phyloP scores from a whole-genome alignment of 2,888 invertebrate genomes.

The Tricholauxania praeusta region DNA sequence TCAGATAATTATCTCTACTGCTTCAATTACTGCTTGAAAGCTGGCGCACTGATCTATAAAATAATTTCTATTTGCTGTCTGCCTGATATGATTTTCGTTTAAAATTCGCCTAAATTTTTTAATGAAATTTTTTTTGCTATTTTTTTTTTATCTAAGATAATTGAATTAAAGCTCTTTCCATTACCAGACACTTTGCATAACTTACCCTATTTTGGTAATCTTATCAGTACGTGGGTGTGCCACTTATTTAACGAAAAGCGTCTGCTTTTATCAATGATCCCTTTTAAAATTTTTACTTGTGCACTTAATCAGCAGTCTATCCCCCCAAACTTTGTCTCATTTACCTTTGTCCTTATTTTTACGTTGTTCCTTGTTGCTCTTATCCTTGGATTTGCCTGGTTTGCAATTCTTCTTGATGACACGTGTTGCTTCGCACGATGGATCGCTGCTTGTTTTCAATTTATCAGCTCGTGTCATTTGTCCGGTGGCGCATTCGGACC shows the following conservation, averaged over 20 bases:
- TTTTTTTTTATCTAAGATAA: no score
- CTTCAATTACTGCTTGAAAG: no score
- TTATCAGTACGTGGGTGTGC: no score
- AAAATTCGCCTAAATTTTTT: no score
- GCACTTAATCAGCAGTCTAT: neutral
- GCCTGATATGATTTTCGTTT: no score
- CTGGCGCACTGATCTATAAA: no score
- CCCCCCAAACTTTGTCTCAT: conserved; percentile 60
- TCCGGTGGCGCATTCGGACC: conserved; percentile 86
- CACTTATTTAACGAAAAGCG: neutral
- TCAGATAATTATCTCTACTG: no score
- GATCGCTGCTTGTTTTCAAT: conserved; percentile 85
- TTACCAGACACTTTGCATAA: no score
- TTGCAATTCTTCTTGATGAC: conserved; percentile 90
- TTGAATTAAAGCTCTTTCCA: no score
- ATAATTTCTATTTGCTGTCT: no score
- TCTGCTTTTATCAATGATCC: neutral
- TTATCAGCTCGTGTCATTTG: conserved; percentile 87
- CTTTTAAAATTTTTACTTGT: neutral
- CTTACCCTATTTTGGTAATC: no score
- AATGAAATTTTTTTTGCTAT: no score
- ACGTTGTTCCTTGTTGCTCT: conserved; percentile 67
- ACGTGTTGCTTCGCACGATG: conserved; percentile 85
- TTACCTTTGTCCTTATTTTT: conserved; percentile 72
- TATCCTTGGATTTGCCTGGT: conserved; percentile 74